phyloP scores from a whole-genome alignment of 2,888 invertebrate species.

The Schrankia costaestrigalis region DNA sequence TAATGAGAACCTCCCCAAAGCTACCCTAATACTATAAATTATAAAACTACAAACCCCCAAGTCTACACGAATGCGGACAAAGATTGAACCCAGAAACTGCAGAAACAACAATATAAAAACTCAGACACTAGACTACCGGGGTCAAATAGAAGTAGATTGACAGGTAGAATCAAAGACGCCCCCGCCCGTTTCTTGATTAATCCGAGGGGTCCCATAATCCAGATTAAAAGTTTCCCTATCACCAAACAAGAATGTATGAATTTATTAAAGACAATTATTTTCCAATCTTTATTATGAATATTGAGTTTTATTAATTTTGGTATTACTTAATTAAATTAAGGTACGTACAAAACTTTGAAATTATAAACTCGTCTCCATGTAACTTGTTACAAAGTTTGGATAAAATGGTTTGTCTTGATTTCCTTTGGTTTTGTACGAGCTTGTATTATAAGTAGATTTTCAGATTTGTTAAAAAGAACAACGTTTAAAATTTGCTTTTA shows the following conservation, averaged over 20 bases:
- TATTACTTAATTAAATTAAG: constrained; percentile 12
- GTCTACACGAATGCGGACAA: too few species aligned
- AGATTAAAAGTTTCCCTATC: constrained; percentile 62
- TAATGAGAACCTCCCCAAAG: too few species aligned
- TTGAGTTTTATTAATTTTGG: constrained; percentile 41
- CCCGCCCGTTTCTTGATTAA: constrained; percentile 46
- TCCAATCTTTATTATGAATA: constrained; percentile 35
- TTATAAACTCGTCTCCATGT: background rate
- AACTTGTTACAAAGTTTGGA: background rate
- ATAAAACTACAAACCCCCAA: too few species aligned
- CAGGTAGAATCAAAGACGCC: constrained; percentile 28
- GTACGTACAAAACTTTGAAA: constrained; percentile 5
- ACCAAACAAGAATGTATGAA: constrained; percentile 52
- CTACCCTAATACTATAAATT: too few species aligned
- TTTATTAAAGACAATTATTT: constrained; percentile 56
- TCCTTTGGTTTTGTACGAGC: background rate
- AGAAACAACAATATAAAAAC: background rate
- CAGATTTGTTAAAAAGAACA: background rate
- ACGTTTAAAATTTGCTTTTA: background rate
- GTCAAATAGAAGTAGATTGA: constrained; percentile 29
- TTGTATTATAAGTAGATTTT: constrained; percentile 1
- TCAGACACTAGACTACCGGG: constrained; percentile 6
- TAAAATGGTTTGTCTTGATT: too few species aligned
- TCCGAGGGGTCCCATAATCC: constrained; percentile 39
- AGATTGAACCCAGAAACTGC: too few species aligned